A percentile compares a stretch with the other conserved stretches of the same genome.
Evolutionary conservation across 2,888 invertebrate genomes (phyloP).

Genomic region (Galeopsomyia nigrocyanea): DNA sequence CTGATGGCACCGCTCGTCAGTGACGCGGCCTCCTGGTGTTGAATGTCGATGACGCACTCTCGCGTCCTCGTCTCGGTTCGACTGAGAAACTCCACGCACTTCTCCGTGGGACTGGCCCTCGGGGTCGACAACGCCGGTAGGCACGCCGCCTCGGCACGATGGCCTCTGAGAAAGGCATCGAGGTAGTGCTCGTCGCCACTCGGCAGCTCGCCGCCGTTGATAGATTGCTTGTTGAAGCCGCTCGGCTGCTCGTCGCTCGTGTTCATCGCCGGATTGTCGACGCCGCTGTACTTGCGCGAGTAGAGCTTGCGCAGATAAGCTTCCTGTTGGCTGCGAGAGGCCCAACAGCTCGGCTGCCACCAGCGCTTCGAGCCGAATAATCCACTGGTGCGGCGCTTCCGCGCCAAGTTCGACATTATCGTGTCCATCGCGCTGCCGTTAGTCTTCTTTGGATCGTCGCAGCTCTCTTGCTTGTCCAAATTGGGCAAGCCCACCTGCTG

Average conservation of each 20-base stretch:
- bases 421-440: slow-evolving; percentile 46
- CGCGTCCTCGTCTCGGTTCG: slow-evolving; percentile 46
- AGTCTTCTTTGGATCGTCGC: slow-evolving; percentile 8
- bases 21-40: slow-evolving; percentile 30
- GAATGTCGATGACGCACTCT: slow-evolving; percentile 44
- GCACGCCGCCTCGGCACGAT: slow-evolving; percentile 49
- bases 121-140: slow-evolving; percentile 57
- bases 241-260: slow-evolving; percentile 32
- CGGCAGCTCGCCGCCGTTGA: slow-evolving; percentile 56
- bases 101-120: slow-evolving; percentile 65
- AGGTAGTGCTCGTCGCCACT: slow-evolving; percentile 61
- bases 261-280: slow-evolving; percentile 21
- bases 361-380: slow-evolving; percentile 65
- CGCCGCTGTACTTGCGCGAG: slow-evolving; percentile 58
- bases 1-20: slow-evolving; percentile 46
- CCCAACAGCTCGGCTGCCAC: slow-evolving; percentile 67
- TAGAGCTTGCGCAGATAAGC: slow-evolving; percentile 65
- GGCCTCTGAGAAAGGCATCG: slow-evolving; percentile 58
- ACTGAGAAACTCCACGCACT: slow-evolving; percentile 65
- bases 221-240: slow-evolving; percentile 43
- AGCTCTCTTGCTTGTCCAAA: neutral
- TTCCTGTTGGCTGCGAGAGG: slow-evolving; percentile 65
- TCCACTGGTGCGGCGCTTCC: slow-evolving; percentile 60
- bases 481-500: neutral
- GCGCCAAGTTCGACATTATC: slow-evolving; percentile 63